Evolutionary conservation across 2,797 vertebrate species (phyloP).

Genomic region (Chromobotia macracanthus): DNA sequence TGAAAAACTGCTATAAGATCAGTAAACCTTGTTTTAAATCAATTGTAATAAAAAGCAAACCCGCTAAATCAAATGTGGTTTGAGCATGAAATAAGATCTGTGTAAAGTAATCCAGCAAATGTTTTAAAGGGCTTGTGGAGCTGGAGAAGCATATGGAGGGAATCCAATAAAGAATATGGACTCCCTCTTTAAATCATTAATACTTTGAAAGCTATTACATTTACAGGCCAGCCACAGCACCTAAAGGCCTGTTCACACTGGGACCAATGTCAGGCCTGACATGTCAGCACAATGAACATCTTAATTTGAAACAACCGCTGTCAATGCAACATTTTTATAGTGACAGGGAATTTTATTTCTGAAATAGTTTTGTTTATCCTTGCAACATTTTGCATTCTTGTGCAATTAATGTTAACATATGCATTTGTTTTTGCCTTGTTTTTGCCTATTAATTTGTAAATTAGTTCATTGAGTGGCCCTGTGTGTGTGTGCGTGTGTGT

Average conservation of each 20-base stretch:
- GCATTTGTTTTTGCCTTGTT: not conserved
- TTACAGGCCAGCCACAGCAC: slow-evolving; percentile 16
- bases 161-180: slow-evolving; percentile 36
- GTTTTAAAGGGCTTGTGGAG: slow-evolving; percentile 30
- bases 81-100: slow-evolving; percentile 32
- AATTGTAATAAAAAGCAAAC: slow-evolving; percentile 21
- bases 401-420: not conserved
- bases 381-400: too few species aligned
- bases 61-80: slow-evolving; percentile 19
- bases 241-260: not conserved
- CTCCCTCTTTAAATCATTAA: slow-evolving; percentile 26
- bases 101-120: slow-evolving; percentile 14
- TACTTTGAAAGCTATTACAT: slow-evolving; percentile 24
- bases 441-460: not conserved
- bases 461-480: not conserved
- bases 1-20: not conserved
- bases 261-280: not conserved
- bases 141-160: slow-evolving; percentile 28
- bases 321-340: not conserved
- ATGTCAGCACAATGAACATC: not conserved
- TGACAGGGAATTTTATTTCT: too few species aligned
- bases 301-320: not conserved
- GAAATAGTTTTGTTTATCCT: too few species aligned
- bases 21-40: not conserved
- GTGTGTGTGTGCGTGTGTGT: too few species aligned